These are phyloP conservation scores for Drosophila falleni DNA, from an alignment of 2,888 invertebrate genomes.

Conservation along the genomic window DNA sequence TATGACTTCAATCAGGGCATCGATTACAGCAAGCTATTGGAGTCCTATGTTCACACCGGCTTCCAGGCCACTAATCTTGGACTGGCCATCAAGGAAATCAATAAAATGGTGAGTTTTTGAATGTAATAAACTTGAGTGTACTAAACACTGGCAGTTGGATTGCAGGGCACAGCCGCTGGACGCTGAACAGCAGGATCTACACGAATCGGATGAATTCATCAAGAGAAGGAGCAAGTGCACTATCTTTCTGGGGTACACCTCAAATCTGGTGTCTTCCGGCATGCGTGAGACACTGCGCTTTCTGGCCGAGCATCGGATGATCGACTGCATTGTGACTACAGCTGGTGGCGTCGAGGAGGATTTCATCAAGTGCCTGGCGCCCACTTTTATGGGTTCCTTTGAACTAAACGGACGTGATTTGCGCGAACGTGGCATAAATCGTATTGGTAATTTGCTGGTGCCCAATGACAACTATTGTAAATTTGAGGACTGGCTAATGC, in stretches of 20 bases:
- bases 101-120: constrained; percentile 90
- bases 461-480: constrained; percentile 99
- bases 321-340: constrained; percentile 98
- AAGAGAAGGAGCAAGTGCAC: constrained; percentile 93
- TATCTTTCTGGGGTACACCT: constrained; percentile 98
- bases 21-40: constrained; percentile 93
- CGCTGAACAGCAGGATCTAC: constrained; percentile 88
- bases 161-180: constrained; percentile 90
- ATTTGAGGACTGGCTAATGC: constrained; percentile 98
- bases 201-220: constrained; percentile 93
- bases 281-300: constrained; percentile 96
- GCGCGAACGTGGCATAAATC: constrained; percentile 93
- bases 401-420: constrained; percentile 92
- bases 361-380: constrained; percentile 98
- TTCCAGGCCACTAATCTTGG: constrained; percentile 99
- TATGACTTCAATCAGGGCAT: constrained; percentile 97
- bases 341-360: constrained; percentile 99
- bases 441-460: constrained; percentile 95
- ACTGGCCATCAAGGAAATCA: constrained; percentile 94
- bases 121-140: not conserved
- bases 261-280: constrained; percentile 98
- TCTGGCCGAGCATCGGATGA: constrained; percentile 93
- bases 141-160: constrained; percentile 86
- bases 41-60: constrained; percentile 93
- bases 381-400: constrained; percentile 97